Base-by-base conservation (phyloP, 1,140 invertebrate species). In the Acromyrmex echinatior region DNA sequence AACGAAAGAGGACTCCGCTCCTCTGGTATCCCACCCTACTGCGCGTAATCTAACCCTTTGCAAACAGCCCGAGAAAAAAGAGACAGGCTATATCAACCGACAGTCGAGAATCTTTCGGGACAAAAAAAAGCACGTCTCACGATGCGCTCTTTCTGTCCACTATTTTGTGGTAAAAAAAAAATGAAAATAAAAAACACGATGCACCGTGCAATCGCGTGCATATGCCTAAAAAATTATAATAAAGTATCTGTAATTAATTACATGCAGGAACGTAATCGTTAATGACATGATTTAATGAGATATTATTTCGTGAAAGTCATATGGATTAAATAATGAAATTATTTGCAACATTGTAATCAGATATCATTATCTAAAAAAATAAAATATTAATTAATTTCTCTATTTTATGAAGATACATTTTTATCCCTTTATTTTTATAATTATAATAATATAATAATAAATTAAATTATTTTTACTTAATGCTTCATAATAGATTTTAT, bases 31-130 rank as follows among this genome's bases (percentile, higher is more conserved):
- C 51, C 62, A 74, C 53, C 88, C 86, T 58, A 81, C 65, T 58
- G 53, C 65, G 65, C 74, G 87, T 89, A 92, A 92, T 87, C 62
- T 81, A 91, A 92, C 92, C 91, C 92, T 93, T 93, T 89, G 86
- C 88, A 91, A 91, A 92, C 88, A 92, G 53, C 76, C 81, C 80
- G 87, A 88, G 89, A 92, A 91, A 92, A 88, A 66, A 74, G 56
- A 39, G 60, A 63, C 63, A 9, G 53, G 70, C 60, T 76, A 45
- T 21, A 66, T 73, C 78, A 88, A 91, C 87, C 80, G 85, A 62
- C 68, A 68, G 51, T 56, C 66, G 85, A 68, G 39, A 74, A 66
- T 81, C 25, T 73, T 35, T 35, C 6, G 31, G 63, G 18, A 21
- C 58, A 68, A 84, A 71, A 66, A 66, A 66, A 87, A 58, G 14